Evolutionary conservation across 2,888 invertebrate genomes (phyloP).

Genomic region (Anoplius nigerrimus): DNA sequence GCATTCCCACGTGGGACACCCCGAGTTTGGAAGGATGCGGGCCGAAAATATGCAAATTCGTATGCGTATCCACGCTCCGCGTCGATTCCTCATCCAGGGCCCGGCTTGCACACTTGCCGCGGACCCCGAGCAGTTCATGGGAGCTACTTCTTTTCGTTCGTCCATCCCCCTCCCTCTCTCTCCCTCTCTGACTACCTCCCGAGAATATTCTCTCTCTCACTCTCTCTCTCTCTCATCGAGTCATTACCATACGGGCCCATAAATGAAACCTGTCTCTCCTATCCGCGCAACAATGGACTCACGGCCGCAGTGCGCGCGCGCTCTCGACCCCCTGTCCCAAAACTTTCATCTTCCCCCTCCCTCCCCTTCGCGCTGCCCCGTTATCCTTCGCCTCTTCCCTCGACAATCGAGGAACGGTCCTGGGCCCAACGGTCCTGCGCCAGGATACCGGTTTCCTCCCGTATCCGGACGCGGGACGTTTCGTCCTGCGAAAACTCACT

Average conservation of each 20-base stretch:
- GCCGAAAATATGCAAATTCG: slow-evolving; percentile 73
- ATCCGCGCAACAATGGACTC: slow-evolving; percentile 56
- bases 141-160: slow-evolving; percentile 18
- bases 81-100: slow-evolving; percentile 59
- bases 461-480: slow-evolving; percentile 68
- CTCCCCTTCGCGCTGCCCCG: slow-evolving; percentile 46
- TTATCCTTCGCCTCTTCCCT: slow-evolving; percentile 40
- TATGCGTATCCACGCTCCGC: slow-evolving; percentile 45
- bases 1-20: slow-evolving; percentile 69
- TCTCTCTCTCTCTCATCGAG: slow-evolving; percentile 15
- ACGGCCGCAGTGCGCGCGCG: slow-evolving; percentile 44
- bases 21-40: slow-evolving; percentile 62
- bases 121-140: slow-evolving; percentile 26
- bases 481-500: slow-evolving; percentile 56
- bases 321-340: slow-evolving; percentile 41
- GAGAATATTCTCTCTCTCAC: slow-evolving; percentile 10
- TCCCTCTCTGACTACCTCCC: slow-evolving; percentile 13
- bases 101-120: slow-evolving; percentile 56
- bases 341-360: slow-evolving; percentile 40
- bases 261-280: slow-evolving; percentile 71
- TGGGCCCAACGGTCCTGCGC: slow-evolving; percentile 70
- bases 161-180: slow-evolving; percentile 19
- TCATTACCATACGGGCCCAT: slow-evolving; percentile 69
- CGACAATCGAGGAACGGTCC: slow-evolving; percentile 33
- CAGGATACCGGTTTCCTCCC: slow-evolving; percentile 72